These are phyloP conservation scores for Dinocampus coccinellae DNA, from an alignment of 2,888 invertebrate genomes.

Conservation along the genomic window DNA sequence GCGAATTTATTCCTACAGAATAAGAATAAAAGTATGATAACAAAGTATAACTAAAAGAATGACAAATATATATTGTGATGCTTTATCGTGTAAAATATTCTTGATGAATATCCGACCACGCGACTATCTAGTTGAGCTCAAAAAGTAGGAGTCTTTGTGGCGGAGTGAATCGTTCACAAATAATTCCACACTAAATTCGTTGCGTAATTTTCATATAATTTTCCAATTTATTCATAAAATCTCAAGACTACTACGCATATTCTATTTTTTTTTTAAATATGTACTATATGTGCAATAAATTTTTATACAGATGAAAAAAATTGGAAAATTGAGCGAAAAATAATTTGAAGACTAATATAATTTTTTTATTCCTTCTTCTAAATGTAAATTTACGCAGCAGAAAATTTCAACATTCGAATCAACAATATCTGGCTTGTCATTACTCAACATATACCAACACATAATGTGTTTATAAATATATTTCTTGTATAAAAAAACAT, in stretches of 20 bases:
- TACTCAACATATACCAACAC: conserved; percentile 35
- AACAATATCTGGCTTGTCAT: conserved; percentile 37
- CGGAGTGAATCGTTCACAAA: too few species aligned
- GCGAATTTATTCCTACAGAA: conserved; percentile 53
- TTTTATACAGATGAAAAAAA: conserved; percentile 28
- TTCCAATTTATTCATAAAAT: too few species aligned
- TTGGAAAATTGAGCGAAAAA: conserved; percentile 45
- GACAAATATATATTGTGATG: conserved; percentile 26
- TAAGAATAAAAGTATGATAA: conserved; percentile 44
- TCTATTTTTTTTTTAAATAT: neutral
- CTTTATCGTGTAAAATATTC: too few species aligned
- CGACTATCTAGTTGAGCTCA: too few species aligned
- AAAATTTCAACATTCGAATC: conserved; percentile 45
- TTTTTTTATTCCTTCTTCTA: conserved; percentile 45
- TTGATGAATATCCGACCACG: too few species aligned
- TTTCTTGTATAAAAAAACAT: conserved; percentile 33
- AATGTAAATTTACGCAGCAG: conserved; percentile 50
- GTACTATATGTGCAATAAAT: conserved; percentile 45
- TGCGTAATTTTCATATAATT: too few species aligned
- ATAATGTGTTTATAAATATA: conserved; percentile 11
- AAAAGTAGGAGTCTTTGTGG: too few species aligned
- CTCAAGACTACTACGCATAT: neutral
- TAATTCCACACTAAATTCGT: too few species aligned
- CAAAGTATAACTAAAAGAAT: conserved; percentile 24
- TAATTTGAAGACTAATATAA: conserved; percentile 49